Percentiles rank a stretch among this genome's conserved stretches.
Conservation (phyloP, 2,888 invertebrate genomes). For the Napeogenes inachia region DNA sequence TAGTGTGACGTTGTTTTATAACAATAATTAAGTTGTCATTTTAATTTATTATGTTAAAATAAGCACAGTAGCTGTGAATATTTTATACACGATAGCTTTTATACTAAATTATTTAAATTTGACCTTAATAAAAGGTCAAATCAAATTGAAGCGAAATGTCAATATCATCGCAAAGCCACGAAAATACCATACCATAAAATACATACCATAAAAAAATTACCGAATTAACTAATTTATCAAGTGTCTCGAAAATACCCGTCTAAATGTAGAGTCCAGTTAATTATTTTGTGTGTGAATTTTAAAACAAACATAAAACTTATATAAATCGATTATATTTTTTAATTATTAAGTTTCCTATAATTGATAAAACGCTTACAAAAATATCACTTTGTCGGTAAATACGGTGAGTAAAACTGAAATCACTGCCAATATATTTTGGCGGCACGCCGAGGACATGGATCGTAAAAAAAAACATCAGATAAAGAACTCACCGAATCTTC, state of each 20-base stretch:
- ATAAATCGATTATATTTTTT: too few relatives aligned
- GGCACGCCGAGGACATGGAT: constrained; percentile 43
- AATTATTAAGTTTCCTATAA: constrained; percentile 1
- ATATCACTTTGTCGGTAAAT: constrained; percentile 47
- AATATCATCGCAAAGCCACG: constrained; percentile 28
- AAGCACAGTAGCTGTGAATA: neutral
- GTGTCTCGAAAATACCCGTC: too few relatives aligned
- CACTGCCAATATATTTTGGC: constrained; percentile 66
- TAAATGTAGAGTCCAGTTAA: too few relatives aligned
- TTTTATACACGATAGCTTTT: neutral
- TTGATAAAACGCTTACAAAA: constrained; percentile 36
- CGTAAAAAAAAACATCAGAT: constrained; percentile 23
- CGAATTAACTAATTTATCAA: neutral
- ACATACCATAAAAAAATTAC: neutral
- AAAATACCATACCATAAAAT: constrained; percentile 8
- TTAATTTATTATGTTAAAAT: neutral
- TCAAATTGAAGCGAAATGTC: constrained; percentile 29
- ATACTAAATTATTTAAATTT: constrained; percentile 6
- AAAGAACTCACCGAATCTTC: constrained; percentile 43
- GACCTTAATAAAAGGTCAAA: constrained; percentile 29
- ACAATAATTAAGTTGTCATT: too few relatives aligned
- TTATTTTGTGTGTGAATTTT: too few relatives aligned
- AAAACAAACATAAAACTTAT: too few relatives aligned
- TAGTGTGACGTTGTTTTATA: too few relatives aligned
- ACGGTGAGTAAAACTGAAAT: constrained; percentile 55